These are phyloP conservation scores for Harpalus rubripes DNA, from an alignment of 2,888 invertebrate genomes.

Conservation along the genomic window DNA sequence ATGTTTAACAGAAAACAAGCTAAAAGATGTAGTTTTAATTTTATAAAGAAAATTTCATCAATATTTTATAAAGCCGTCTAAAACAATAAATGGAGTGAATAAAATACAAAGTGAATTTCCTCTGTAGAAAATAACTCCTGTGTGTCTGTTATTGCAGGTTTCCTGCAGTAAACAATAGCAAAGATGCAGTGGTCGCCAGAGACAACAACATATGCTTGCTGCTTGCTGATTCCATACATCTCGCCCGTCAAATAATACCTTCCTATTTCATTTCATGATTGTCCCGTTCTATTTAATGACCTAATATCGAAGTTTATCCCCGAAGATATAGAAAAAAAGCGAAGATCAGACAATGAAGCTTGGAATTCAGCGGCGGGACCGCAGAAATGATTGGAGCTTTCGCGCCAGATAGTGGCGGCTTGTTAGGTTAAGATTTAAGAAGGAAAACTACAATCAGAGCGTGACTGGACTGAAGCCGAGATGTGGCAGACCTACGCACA, in stretches of 20 bases:
- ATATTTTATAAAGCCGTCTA: constrained; percentile 32
- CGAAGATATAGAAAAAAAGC: constrained; percentile 65
- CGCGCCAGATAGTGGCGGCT: constrained; percentile 71
- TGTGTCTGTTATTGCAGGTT: constrained; percentile 37
- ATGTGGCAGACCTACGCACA: constrained; percentile 7
- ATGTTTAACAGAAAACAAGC: background rate
- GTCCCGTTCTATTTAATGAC: constrained; percentile 66
- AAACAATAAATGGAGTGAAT: constrained; percentile 41
- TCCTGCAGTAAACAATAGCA: constrained; percentile 40
- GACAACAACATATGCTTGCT: constrained; percentile 51
- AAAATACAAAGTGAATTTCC: constrained; percentile 47
- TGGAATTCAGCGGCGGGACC: constrained; percentile 65
- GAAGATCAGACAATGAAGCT: constrained; percentile 65
- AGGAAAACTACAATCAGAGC: constrained; percentile 74
- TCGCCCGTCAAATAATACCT: constrained; percentile 43
- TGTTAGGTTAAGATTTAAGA: constrained; percentile 73
- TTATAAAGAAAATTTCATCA: constrained; percentile 8
- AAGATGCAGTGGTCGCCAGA: constrained; percentile 51
- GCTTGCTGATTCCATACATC: constrained; percentile 46
- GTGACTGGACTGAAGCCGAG: constrained; percentile 72
- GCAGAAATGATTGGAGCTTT: constrained; percentile 73
- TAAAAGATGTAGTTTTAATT: constrained; percentile 16
- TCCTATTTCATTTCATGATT: constrained; percentile 63
- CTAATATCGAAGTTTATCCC: constrained; percentile 67
- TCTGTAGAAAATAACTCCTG: constrained; percentile 29